Percentiles rank a stretch among this genome's conserved stretches.
These are phyloP conservation scores for Ceraclea dissimilis DNA, from an alignment of 2,888 invertebrate genomes.

Conservation along the genomic window DNA sequence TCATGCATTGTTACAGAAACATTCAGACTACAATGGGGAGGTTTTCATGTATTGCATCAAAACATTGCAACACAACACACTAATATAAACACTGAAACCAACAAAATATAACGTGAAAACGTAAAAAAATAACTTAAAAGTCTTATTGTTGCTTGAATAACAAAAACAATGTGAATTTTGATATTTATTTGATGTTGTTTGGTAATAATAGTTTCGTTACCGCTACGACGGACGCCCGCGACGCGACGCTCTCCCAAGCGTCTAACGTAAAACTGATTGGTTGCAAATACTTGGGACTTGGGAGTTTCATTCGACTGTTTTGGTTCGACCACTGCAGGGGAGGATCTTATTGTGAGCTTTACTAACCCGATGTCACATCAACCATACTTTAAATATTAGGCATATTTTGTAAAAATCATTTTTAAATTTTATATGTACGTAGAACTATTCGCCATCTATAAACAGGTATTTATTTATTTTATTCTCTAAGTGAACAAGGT, in stretches of 20 bases:
- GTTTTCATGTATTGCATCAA: not conserved
- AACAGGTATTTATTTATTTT: no score
- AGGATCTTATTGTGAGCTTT: not conserved
- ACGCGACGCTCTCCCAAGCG: conserved; percentile 5
- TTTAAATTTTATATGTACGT: no score
- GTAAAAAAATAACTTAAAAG: no score
- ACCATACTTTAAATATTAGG: no score
- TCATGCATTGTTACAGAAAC: not conserved
- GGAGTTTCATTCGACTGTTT: conserved; percentile 10
- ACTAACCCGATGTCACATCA: no score
- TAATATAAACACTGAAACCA: not conserved
- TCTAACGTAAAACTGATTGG: conserved; percentile 15
- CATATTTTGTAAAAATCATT: no score
- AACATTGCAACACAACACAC: conserved; percentile 1
- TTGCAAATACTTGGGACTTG: conserved; percentile 1
- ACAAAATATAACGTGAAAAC: no score
- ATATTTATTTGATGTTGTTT: not conserved
- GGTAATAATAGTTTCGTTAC: not conserved
- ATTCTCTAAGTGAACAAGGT: no score
- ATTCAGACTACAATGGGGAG: not conserved
- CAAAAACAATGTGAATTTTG: no score
- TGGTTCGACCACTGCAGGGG: conserved; percentile 16
- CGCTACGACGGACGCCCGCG: not conserved
- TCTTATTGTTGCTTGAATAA: no score
- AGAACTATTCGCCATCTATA: no score